Evolutionary conservation across 1,140 invertebrate genomes (phyloP), one percentile per base, ranked within the genome.

Genomic region (Philaenus spumarius): DNA sequence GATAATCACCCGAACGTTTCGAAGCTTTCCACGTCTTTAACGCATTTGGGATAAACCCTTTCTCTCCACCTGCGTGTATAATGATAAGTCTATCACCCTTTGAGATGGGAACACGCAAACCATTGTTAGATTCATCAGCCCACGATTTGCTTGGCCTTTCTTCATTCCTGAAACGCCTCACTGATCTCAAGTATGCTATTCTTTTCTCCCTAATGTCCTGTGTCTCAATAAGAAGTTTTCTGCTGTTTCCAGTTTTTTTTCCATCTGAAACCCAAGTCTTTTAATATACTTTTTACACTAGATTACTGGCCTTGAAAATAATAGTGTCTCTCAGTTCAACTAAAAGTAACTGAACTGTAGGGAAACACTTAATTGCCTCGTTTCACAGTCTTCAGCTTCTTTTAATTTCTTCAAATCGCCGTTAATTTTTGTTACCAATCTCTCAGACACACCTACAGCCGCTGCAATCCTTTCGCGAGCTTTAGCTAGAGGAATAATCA

Each of bases 1-100:
- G 60, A 22, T 62, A 62, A 22, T 62, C 57, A 0, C 48, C 43
- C n/a, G 26, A 40, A 52, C 59, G 61, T 37, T 52, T 52, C n/a
- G 17, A n/a, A 47, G 4, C 20, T 30, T 30, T 24, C 43, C 22
- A 57, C n/a, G 35, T 55, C 26, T 46, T 14, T 17, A 57, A 47
- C 12, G 55, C 43, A 24, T 57, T 48, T 15, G 22, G 20, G 20
- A 57, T 24, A n/a, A n/a, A n/a, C n/a, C n/a, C n/a, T n/a, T n/a
- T n/a, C n/a, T n/a, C n/a, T n/a, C n/a, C n/a, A n/a, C n/a, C n/a
- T n/a, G n/a, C n/a, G n/a, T n/a, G n/a, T n/a, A n/a, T n/a, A n/a
- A n/a, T n/a, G n/a, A n/a, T 20, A 57, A 57, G n/a, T 43, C 55
- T 14, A 26, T 17, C 35, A 47, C 55, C 7, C 43, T 7, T 22